phyloP scores from a whole-genome alignment of 53 echinoderm and acorn worm species.

The Paracentrotus lividus region DNA sequence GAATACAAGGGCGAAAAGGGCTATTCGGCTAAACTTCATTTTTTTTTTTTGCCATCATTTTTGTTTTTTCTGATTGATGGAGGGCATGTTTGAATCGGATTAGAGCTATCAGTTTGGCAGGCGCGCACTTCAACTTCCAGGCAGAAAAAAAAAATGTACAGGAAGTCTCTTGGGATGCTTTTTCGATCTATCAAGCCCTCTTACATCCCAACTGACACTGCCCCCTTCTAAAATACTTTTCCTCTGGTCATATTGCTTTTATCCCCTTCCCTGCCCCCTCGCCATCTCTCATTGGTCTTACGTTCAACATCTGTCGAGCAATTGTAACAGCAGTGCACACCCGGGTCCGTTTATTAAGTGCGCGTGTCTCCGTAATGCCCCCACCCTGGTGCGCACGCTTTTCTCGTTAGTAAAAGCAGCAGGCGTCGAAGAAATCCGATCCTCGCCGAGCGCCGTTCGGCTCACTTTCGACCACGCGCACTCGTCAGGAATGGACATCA shows the following conservation, averaged over 20 bases:
- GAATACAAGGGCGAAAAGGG: not conserved
- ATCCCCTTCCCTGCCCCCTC: conserved; percentile 36
- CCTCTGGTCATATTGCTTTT: conserved; percentile 54
- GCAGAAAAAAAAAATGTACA: not conserved
- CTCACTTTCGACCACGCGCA: not conserved
- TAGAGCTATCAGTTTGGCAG: conserved; percentile 29
- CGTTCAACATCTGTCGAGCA: conserved; percentile 65
- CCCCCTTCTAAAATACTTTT: conserved; percentile 40
- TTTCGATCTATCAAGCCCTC: conserved; percentile 41
- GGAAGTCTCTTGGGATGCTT: conserved; percentile 27
- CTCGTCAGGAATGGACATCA: not conserved
- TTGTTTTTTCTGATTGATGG: not conserved
- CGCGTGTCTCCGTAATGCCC: conserved; percentile 67
- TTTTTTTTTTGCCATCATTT: not conserved
- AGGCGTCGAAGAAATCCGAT: conserved; percentile 65
- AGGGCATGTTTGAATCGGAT: conserved; percentile 27
- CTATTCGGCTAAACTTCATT: not conserved
- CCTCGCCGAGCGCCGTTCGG: conserved; percentile 61
- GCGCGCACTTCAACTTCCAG: conserved; percentile 17
- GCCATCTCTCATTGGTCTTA: not conserved
- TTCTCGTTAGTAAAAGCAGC: conserved; percentile 61
- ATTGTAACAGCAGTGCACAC: not conserved
- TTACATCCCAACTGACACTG: conserved; percentile 42
- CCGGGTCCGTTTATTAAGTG: conserved; percentile 60
- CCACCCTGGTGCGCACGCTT: conserved; percentile 36